These are phyloP conservation scores for Brachionichthys hirsutus DNA, from an alignment of 2,113 vertebrate genomes.

Conservation along the genomic window DNA sequence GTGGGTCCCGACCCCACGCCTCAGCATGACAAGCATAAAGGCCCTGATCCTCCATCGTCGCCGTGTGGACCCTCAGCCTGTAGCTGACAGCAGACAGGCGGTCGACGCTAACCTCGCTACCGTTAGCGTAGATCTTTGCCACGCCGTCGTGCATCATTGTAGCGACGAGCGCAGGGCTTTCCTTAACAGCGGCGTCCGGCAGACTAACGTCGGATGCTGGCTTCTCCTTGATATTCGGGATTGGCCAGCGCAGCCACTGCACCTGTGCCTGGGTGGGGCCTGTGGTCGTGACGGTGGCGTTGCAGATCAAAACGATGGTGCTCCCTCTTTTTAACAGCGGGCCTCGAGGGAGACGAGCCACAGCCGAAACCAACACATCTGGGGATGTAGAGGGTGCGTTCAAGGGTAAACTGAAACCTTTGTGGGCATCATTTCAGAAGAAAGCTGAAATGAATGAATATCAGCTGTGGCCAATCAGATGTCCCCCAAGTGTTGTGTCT, in stretches of 20 bases:
- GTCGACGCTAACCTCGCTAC: slow-evolving; percentile 81
- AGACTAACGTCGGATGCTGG: accelerated
- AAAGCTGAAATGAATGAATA: not conserved
- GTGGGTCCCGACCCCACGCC: slow-evolving; percentile 82
- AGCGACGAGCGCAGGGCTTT: slow-evolving; percentile 59
- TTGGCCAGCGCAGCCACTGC: slow-evolving; percentile 78
- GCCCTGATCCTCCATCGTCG: slow-evolving; percentile 80
- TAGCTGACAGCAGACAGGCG: slow-evolving; percentile 75
- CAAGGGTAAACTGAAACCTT: not conserved
- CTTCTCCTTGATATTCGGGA: slow-evolving; percentile 29
- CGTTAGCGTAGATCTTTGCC: slow-evolving; percentile 53
- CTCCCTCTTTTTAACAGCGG: slow-evolving; percentile 80
- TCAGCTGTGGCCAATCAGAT: not conserved
- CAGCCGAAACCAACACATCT: slow-evolving; percentile 79
- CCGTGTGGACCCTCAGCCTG: slow-evolving; percentile 81
- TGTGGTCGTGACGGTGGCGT: slow-evolving; percentile 76
- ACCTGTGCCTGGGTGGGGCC: slow-evolving; percentile 76
- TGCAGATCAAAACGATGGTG: slow-evolving; percentile 83
- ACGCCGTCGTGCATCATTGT: slow-evolving; percentile 77
- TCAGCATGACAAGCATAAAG: slow-evolving; percentile 81
- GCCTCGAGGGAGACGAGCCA: slow-evolving; percentile 69
- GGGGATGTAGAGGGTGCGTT: slow-evolving; percentile 1
- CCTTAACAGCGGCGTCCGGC: not conserved
- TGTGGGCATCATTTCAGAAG: not conserved
- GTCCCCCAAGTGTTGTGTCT: not conserved